A percentile compares a stretch with the other conserved stretches of the same genome.
phyloP scores from a whole-genome alignment of 1,140 invertebrate species.

The Venturia canescens region DNA sequence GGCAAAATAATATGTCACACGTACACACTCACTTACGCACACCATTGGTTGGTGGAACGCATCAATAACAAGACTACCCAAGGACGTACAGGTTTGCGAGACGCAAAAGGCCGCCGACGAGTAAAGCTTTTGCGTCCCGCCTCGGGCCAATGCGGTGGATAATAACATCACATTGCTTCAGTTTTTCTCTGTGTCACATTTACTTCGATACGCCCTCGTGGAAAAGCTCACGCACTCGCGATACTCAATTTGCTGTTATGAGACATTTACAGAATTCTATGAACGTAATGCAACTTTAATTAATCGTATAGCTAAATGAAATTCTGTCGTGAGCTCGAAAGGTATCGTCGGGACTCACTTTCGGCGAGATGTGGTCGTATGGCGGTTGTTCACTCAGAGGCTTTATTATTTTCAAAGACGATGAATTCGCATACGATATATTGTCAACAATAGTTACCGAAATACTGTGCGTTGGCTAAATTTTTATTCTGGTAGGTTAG shows the following conservation, averaged over 20 bases:
- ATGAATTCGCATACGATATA: too few species aligned
- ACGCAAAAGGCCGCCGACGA: slow-evolving; percentile 8
- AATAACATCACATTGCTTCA: background rate
- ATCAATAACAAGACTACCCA: slow-evolving; percentile 37
- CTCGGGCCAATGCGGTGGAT: background rate
- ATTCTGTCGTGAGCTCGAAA: background rate
- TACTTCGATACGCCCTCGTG: background rate
- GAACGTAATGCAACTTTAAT: background rate
- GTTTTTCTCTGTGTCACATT: background rate
- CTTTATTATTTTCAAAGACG: background rate
- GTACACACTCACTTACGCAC: background rate
- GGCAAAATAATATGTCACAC: background rate
- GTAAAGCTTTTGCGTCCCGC: slow-evolving; percentile 8
- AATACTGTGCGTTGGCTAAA: background rate
- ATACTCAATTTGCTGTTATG: slow-evolving; percentile 21
- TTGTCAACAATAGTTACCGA: too few species aligned
- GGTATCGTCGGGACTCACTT: too few species aligned
- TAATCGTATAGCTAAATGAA: background rate
- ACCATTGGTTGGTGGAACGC: background rate
- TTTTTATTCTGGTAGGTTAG: background rate
- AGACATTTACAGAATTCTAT: background rate
- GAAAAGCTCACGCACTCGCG: background rate
- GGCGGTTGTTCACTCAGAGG: too few species aligned
- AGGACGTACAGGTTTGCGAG: slow-evolving; percentile 3
- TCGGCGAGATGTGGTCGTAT: too few species aligned